Base-by-base conservation (phyloP, 2,888 invertebrate species). In the Bursaphelenchus okinawaensis region DNA sequence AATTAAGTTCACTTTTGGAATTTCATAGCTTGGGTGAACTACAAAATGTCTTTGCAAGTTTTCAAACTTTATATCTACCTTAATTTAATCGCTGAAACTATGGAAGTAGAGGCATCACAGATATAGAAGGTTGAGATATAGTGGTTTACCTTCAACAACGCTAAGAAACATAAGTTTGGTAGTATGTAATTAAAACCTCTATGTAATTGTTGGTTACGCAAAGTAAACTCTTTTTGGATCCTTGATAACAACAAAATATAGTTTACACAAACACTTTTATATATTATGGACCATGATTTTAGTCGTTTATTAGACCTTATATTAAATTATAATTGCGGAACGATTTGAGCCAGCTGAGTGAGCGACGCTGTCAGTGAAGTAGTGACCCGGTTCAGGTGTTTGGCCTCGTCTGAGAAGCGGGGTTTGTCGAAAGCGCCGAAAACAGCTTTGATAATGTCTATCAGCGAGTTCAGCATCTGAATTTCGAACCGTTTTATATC, bases 301-400 rank as follows among this genome's bases (percentile, higher is more conserved):
- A n/a, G n/a, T n/a, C n/a, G n/a, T n/a, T n/a, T n/a, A n/a, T n/a
- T n/a, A n/a, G n/a, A n/a, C n/a, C n/a, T n/a, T n/a, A n/a, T n/a
- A n/a, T 20, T 22, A 59, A 9, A 55, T 63, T 65, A 62, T 26
- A 62, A 27, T n/a, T 57, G 52, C 55, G 64, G 74, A n/a, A 71
- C 72, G 8, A 65, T 31, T 31, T 69, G 71, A 19, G 69, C 69
- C 7, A 74, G 59, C 52, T 74, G 72, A 24, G 70, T 73, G 19
- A 74, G 59, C 20, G 70, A 71, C 7, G 73, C 73, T 7, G 74
- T 71, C 28, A 74, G 62, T 3, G 67, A 65, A 3, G 73, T 74
- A 55, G 68, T 72, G 52, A 55, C 65, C 9, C 69, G 66, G 27
- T 70, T 66, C 54, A 74, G 55, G 19, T 68, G 59, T 52, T 69